Evolutionary conservation across 2,113 vertebrate genomes (phyloP), one percentile per base, ranked within the genome.

Genomic region (Agapornis roseicollis): DNA sequence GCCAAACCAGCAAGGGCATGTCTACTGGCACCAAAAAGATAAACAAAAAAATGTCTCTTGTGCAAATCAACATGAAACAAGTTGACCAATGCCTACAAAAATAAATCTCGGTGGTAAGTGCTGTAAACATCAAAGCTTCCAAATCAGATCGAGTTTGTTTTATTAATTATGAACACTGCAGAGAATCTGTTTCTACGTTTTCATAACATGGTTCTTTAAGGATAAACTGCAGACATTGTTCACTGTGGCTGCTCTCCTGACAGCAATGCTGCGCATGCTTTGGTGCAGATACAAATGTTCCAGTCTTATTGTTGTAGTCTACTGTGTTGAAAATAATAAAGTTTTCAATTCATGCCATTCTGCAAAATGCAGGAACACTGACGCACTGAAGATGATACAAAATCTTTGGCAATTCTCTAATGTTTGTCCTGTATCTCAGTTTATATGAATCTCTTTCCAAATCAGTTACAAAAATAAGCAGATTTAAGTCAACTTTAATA

Each of bases 1-100:
- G 94, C 37, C 88, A 79, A 63, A 93, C 94, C 93, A 94, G 93
- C 94, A 95, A 95, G 88, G 94, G 90, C 96, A 86, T 17, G 93
- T 94, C 94, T 95, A 39, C 85, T 90, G 90, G 90, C 82, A 90
- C n/a, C 52, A 71, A 64, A 61, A 49, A 72, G 72, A 89, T 80
- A 84, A 85, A 90, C 68, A 8, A 68, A 88, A 76, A 58, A 61
- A 46, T 47, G 60, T 93, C 91, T 78, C 90, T 90, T 61, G 93
- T 94, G 86, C 91, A 92, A 81, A 95, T 61, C 80, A 74, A 69
- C 80, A 41, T 11, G 39, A 81, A 94, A 93, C 73, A 31, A 72
- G 80, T 17, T 87, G 89, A 95, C 89, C 93, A 81, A 56, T 25
- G 73, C 64, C 47, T 84, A 8, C 66, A 85, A 79, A 66, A 81